phyloP scores from a whole-genome alignment of 2,888 invertebrate genomes.

The Galerucella calmariensis region DNA sequence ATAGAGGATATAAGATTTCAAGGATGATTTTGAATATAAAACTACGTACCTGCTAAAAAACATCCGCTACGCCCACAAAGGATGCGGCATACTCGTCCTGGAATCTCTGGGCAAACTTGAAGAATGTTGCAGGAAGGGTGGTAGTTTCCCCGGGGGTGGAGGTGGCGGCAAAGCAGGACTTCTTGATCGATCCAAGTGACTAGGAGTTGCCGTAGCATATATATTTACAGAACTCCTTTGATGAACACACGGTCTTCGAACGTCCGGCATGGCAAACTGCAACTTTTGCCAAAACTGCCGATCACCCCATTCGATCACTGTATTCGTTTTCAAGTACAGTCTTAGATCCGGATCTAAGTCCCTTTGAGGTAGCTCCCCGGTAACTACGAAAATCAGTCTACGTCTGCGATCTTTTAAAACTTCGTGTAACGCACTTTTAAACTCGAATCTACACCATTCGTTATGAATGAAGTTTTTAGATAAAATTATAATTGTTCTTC shows the following conservation, averaged over 20 bases:
- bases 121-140: conserved; percentile 66
- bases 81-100: conserved; percentile 72
- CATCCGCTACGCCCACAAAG: conserved; percentile 84
- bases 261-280: conserved; percentile 89
- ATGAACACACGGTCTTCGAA: conserved; percentile 72
- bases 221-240: conserved; percentile 78
- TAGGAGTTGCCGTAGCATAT: conserved; percentile 72
- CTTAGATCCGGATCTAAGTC: conserved; percentile 92
- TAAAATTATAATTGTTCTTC: conserved; percentile 88
- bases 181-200: conserved; percentile 67
- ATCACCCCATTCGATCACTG: conserved; percentile 93
- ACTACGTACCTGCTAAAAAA: conserved; percentile 66
- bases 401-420: conserved; percentile 87
- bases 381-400: conserved; percentile 88
- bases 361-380: conserved; percentile 88
- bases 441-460: conserved; percentile 96
- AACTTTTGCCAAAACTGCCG: conserved; percentile 97
- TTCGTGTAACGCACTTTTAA: conserved; percentile 92
- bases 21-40: neutral
- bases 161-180: conserved; percentile 72
- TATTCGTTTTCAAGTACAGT: conserved; percentile 89
- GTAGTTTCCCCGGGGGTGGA: conserved; percentile 72
- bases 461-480: conserved; percentile 94
- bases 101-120: conserved; percentile 66
- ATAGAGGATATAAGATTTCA: neutral